These are phyloP conservation scores for Oceanodroma tethys DNA, from an alignment of 2,113 vertebrate species.

Conservation along the genomic window DNA sequence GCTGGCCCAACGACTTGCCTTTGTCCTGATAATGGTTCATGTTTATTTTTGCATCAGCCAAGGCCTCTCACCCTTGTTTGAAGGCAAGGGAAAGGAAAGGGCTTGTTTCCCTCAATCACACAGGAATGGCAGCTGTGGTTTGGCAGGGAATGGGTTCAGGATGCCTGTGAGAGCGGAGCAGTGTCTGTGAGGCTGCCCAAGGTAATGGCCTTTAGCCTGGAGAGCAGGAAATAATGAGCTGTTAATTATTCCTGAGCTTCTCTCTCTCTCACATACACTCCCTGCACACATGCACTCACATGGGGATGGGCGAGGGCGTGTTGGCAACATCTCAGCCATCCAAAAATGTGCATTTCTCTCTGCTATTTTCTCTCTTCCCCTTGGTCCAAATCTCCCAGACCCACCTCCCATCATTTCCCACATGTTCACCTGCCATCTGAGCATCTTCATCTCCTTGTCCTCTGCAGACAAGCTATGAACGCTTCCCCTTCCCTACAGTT, in stretches of 20 bases:
- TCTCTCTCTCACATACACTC: not conserved
- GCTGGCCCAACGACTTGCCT: not conserved
- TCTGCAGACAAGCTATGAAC: not conserved
- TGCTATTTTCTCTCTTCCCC: not conserved
- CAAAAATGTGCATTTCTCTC: not conserved
- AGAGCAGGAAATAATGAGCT: not conserved
- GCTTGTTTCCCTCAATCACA: not conserved
- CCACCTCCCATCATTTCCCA: not conserved
- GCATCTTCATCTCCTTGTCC: not conserved
- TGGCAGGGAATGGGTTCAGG: not conserved
- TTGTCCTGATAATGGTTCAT: conserved; percentile 19
- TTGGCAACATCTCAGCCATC: not conserved
- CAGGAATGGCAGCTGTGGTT: not conserved
- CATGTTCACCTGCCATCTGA: not conserved
- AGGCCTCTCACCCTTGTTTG: conserved; percentile 42
- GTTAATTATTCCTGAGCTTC: not conserved
- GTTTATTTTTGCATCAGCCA: conserved; percentile 58
- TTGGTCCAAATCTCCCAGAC: not conserved
- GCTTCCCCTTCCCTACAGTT: not conserved
- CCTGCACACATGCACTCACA: not conserved
- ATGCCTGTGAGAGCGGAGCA: not conserved
- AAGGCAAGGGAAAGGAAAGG: conserved; percentile 52
- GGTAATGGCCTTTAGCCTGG: not conserved
- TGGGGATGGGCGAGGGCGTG: fast-evolving
- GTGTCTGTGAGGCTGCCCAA: not conserved